Evolutionary conservation across 2,888 invertebrate genomes (phyloP), one percentile per base, ranked within the genome.

Genomic region (Nomada flava): DNA sequence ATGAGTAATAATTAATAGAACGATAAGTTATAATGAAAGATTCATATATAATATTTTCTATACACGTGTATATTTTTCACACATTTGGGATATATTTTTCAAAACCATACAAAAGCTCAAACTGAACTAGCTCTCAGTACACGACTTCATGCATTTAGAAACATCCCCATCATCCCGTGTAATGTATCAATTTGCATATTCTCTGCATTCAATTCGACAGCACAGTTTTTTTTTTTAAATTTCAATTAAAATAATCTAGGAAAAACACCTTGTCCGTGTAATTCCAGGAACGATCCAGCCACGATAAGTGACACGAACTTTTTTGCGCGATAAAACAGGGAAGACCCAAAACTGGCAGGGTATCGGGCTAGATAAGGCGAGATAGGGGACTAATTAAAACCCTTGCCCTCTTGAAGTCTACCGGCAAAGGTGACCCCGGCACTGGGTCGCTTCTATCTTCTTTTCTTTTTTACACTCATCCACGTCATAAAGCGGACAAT

Each of bases 401-500:
- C 65, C 73, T 74, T 60, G 57, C 20, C 15, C 50, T 47, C 55
- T 79, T 63, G 64, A 64, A 60, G 65, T 65, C 74, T 55, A n/a
- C 47, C 29, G 57, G n/a, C 55, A 62, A 69, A 60, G 79, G 71
- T 50, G 60, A 20, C 15, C 36, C 15, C 60, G 13, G 59, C 57
- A 55, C 73, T 57, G 42, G 62, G 60, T 50, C 55, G 18, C n/a
- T 52, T 29, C 26, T 53, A 26, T 59, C n/a, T 62, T 15, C 18
- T n/a, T 50, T 53, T 42, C 42, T 73, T 73, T 62, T 50, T 68
- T 69, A 59, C n/a, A 26, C 52, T 20, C 44, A 52, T 65, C 23
- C 18, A 20, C 44, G 70, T 23, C 50, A 60, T 64, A 82, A 82
- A 76, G 82, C 71, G 68, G 76, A 83, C 80, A 64, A 88, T 89